Evolutionary conservation across 2,888 invertebrate species (phyloP), one percentile per base, ranked within the genome.

Genomic region (Arctia plantaginis): DNA sequence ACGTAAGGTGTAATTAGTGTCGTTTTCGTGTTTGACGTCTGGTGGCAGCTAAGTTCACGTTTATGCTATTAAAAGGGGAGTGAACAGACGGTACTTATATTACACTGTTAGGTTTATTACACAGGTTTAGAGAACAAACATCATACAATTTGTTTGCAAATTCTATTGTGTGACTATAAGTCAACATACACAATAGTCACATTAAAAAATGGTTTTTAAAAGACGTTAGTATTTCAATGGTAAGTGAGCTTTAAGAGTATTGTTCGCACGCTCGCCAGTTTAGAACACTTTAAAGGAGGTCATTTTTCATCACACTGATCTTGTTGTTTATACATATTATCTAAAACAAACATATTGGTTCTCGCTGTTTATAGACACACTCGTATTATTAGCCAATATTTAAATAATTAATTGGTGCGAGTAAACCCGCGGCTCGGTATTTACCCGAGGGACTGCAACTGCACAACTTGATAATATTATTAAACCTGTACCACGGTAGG

Each of bases 341-440:
- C 59, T 30, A 27, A 59, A 30, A 30, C 30, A 39, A 20, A 55
- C 13, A 30, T 62, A 59, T 68, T 47, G 20, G 51, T 51, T 7
- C 39, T 0, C 47, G 27, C 33, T 73, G 64, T 69, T 64, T n/a
- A 73, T 20, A 44, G 15, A 35, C 30, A 44, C 27, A 44, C 68
- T 68, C 68, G 73, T 68, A 51, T 10, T 39, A 23, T 59, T 55
- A 47, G 39, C 41, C 66, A 74, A 70, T 66, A 59, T 70, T 20
- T 66, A 59, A 66, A 35, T 55, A 74, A 70, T 66, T 66, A 74
- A 59, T 62, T 44, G n/a, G 33, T 33, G 41, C 44, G 59, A 69
- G 55, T 23, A 39, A 30, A 30, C 55, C 44, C 41, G 55, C 69
- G 59, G 59, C 59, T 59, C 44, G 66, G 0, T 30, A 30, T 65